Percentiles rank a stretch among this genome's conserved stretches.
These are phyloP conservation scores for Ophion ellenae DNA, from an alignment of 2,888 invertebrate species.

Conservation along the genomic window DNA sequence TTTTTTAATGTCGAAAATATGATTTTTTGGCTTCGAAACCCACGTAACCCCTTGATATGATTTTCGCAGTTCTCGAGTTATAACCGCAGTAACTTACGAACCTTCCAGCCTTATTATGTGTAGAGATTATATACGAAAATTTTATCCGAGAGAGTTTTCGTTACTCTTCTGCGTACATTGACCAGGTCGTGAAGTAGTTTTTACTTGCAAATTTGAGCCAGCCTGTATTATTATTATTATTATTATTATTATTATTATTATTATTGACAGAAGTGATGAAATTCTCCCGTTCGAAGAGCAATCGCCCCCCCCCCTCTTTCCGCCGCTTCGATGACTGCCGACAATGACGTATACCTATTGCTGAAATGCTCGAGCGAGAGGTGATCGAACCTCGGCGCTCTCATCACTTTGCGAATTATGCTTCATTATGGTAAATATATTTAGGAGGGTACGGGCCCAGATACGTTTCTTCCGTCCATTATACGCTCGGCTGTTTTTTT, in stretches of 20 bases:
- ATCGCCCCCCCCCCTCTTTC: background rate
- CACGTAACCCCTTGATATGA: too few relatives aligned
- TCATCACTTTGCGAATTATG: slow-evolving; percentile 28
- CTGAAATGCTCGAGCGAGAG: slow-evolving; percentile 40
- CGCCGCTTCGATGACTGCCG: background rate
- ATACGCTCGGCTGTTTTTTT: slow-evolving; percentile 10
- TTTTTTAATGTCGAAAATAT: too few relatives aligned
- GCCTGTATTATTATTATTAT: background rate
- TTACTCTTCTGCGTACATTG: background rate
- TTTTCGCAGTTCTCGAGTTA: background rate
- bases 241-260: background rate
- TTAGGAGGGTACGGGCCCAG: slow-evolving; percentile 45
- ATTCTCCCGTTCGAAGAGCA: slow-evolving; percentile 25
- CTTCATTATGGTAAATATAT: slow-evolving; percentile 60
- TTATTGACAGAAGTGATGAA: slow-evolving; percentile 8
- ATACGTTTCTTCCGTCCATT: slow-evolving; percentile 62
- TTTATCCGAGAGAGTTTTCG: background rate
- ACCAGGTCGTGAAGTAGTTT: background rate
- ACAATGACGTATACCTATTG: slow-evolving; percentile 18
- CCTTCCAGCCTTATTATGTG: too few relatives aligned
- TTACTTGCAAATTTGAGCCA: background rate
- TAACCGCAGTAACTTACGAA: too few relatives aligned
- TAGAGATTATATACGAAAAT: too few relatives aligned
- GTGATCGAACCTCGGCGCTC: slow-evolving; percentile 54
- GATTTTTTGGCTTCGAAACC: too few relatives aligned